These are phyloP conservation scores for Ispidina picta DNA, from an alignment of 2,797 vertebrate genomes.

Conservation along the genomic window DNA sequence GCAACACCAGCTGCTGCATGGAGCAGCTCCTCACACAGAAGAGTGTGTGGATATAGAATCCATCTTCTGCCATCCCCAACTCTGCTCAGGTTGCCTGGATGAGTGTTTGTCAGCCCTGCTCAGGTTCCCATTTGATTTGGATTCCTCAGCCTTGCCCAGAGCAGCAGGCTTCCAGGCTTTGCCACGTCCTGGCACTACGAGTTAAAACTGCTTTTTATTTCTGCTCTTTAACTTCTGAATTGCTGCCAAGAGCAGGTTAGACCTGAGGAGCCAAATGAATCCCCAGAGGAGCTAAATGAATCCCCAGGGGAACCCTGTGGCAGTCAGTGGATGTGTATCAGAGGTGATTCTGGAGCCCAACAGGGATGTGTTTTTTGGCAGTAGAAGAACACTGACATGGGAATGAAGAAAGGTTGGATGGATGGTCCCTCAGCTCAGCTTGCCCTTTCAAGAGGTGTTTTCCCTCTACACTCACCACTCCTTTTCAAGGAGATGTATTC, in stretches of 20 bases:
- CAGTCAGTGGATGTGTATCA: neutral
- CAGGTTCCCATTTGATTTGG: neutral
- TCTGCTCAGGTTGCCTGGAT: neutral
- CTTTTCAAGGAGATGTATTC: neutral
- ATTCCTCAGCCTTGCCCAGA: neutral
- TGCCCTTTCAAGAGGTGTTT: neutral
- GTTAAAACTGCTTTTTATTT: neutral
- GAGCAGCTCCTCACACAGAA: neutral
- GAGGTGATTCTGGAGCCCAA: neutral
- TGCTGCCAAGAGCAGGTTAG: conserved; percentile 25
- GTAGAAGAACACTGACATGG: neutral
- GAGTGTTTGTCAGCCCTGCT: neutral
- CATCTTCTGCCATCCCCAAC: neutral
- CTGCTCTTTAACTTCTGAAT: neutral
- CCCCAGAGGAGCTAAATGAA: conserved; percentile 13
- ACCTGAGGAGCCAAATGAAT: conserved; percentile 20
- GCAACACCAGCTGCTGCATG: neutral
- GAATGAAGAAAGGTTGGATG: neutral
- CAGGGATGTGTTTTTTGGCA: neutral
- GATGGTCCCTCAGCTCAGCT: neutral
- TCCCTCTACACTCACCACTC: neutral
- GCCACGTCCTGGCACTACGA: neutral
- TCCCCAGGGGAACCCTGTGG: neutral
- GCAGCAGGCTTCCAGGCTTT: neutral
- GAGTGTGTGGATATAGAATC: neutral